These are phyloP conservation scores for Drosophila varians DNA, from an alignment of 1,140 invertebrate genomes.

Conservation along the genomic window DNA sequence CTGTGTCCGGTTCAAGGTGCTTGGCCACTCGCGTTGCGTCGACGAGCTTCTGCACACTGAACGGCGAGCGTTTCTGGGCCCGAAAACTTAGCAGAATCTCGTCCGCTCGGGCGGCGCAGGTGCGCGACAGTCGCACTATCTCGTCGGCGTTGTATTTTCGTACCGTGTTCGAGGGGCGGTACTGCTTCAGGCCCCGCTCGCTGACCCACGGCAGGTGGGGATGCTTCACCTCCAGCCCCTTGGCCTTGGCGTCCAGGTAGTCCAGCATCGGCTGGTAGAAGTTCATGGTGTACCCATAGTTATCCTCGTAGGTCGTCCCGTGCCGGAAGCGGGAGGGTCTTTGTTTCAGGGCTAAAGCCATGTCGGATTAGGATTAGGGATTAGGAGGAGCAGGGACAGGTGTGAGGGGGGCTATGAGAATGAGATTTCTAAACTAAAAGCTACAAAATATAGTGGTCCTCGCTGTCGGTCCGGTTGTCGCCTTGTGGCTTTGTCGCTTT, in stretches of 20 bases:
- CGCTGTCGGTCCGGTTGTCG: constrained; percentile 5
- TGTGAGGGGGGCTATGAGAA: neutral
- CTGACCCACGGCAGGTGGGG: constrained; percentile 90
- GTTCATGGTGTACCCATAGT: constrained; percentile 91
- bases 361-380: constrained; percentile 13
- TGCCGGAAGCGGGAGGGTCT: constrained; percentile 82
- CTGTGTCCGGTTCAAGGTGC: constrained; percentile 86
- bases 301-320: constrained; percentile 87
- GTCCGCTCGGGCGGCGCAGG: constrained; percentile 88
- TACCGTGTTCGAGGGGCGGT: constrained; percentile 85
- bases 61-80: constrained; percentile 87
- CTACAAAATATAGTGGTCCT: constrained; percentile 38
- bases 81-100: constrained; percentile 86
- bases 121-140: constrained; percentile 86
- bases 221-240: constrained; percentile 82
- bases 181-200: constrained; percentile 87
- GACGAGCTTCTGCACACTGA: constrained; percentile 87
- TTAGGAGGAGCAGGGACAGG: neutral
- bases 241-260: constrained; percentile 87
- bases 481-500: constrained; percentile 38
- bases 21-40: constrained; percentile 87
- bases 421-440: constrained; percentile 68
- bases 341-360: constrained; percentile 66
- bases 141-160: constrained; percentile 87
- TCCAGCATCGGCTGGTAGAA: constrained; percentile 93